A percentile compares a stretch with the other conserved stretches of the same genome.
Conservation (phyloP, 1,140 invertebrate genomes). For the Pectinophora gossypiella region DNA sequence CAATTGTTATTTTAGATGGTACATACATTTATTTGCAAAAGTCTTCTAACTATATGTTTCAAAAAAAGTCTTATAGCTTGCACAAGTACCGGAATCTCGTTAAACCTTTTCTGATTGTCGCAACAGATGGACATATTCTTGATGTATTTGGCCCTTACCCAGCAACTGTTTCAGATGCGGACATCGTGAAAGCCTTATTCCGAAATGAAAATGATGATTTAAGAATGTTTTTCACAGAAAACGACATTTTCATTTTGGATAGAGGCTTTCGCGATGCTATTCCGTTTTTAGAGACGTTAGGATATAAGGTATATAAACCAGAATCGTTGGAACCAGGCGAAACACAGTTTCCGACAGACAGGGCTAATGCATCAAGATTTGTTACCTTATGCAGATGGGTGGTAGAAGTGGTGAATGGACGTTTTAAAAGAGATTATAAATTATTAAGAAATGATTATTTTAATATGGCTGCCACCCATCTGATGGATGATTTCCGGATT, state of each 20-base stretch:
- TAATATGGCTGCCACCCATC: constrained; percentile 12
- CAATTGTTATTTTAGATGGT: constrained; percentile 7
- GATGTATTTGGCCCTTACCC: constrained; percentile 11
- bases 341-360: not conserved
- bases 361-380: not conserved
- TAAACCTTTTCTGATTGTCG: constrained; percentile 12
- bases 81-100: constrained; percentile 17
- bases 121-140: constrained; percentile 4
- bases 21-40: constrained; percentile 21
- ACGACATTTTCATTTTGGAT: constrained; percentile 1
- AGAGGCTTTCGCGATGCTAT: not conserved
- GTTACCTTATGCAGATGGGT: not conserved
- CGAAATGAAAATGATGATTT: not conserved
- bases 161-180: constrained; percentile 15
- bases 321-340: not conserved
- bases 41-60: constrained; percentile 10
- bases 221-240: constrained; percentile 9
- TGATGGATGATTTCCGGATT: constrained; percentile 25
- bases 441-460: constrained; percentile 27
- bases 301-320: not conserved
- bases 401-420: not conserved
- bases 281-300: not conserved
- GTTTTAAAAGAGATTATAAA: constrained; percentile 16
- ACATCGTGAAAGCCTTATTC: constrained; percentile 12
- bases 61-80: constrained; percentile 9